Percentiles rank a stretch among this genome's conserved stretches.
phyloP scores from a whole-genome alignment of 2,113 vertebrate genomes.

The Neomonachus schauinslandi region DNA sequence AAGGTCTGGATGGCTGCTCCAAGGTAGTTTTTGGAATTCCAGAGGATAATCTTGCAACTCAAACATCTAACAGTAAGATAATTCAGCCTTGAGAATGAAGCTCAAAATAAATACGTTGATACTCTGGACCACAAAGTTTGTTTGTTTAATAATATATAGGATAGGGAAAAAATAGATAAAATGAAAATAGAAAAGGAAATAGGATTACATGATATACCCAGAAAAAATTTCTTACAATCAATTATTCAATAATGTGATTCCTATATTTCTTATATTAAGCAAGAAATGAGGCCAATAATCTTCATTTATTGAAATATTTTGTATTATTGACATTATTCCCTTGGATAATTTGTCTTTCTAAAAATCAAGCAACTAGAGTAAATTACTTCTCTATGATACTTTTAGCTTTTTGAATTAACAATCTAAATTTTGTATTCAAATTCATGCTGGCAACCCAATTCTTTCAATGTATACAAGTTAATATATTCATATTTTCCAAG shows the following conservation, averaged over 20 bases:
- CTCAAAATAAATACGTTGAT: not conserved
- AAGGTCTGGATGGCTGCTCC: not conserved
- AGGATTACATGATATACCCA: not conserved
- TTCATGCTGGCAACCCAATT: not conserved
- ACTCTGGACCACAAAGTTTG: not conserved
- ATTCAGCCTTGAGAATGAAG: not conserved
- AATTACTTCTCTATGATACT: not conserved
- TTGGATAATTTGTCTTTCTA: not conserved
- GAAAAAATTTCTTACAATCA: not conserved
- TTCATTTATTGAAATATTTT: conserved; percentile 7
- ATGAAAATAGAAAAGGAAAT: not conserved
- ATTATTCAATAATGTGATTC: not conserved
- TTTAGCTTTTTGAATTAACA: not conserved
- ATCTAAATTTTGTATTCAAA: conserved; percentile 26
- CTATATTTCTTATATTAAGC: not conserved
- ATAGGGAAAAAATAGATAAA: not conserved
- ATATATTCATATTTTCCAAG: not conserved
- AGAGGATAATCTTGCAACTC: not conserved
- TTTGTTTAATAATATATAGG: not conserved
- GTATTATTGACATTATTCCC: not conserved
- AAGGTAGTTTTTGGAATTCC: not conserved
- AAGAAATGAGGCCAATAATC: not conserved
- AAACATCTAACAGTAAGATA: not conserved
- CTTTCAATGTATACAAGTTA: not conserved
- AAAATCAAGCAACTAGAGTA: not conserved